phyloP scores from a whole-genome alignment of 1,140 invertebrate species.

The Meloidogyne floridensis region DNA sequence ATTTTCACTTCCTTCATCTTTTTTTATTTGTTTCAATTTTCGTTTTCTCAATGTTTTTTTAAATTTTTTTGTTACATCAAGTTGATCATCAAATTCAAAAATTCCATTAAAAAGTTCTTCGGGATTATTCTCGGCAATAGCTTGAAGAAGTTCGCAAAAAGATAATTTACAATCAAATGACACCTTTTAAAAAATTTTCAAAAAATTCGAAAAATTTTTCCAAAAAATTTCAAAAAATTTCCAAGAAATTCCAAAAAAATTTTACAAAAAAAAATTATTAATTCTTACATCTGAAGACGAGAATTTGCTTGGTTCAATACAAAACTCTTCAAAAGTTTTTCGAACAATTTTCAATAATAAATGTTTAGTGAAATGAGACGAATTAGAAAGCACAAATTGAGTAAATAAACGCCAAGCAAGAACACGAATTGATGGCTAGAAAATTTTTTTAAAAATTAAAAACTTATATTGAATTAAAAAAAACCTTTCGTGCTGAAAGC shows the following conservation, averaged over 20 bases:
- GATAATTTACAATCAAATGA: neutral
- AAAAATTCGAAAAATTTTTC: neutral
- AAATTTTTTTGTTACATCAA: neutral
- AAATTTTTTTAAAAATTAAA: neutral
- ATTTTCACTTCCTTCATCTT: neutral
- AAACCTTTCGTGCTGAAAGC: constrained; percentile 35
- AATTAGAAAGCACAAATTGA: constrained; percentile 14
- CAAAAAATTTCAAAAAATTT: neutral
- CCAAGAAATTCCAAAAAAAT: neutral
- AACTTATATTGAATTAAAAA: neutral
- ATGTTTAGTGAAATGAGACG: constrained; percentile 17
- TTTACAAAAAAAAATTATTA: neutral
- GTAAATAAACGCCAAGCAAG: constrained; percentile 25
- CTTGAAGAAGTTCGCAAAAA: constrained; percentile 17
- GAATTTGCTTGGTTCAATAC: neutral
- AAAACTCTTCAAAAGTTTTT: neutral
- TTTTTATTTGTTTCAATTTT: neutral
- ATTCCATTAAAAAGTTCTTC: constrained; percentile 5
- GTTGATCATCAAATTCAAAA: neutral
- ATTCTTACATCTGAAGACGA: neutral
- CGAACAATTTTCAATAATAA: constrained; percentile 7
- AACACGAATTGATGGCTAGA: constrained; percentile 30
- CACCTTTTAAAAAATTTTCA: neutral
- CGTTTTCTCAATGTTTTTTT: neutral
- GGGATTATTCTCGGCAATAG: neutral